Conservation (phyloP, 2,113 vertebrate genomes). For the Geococcyx californianus region DNA sequence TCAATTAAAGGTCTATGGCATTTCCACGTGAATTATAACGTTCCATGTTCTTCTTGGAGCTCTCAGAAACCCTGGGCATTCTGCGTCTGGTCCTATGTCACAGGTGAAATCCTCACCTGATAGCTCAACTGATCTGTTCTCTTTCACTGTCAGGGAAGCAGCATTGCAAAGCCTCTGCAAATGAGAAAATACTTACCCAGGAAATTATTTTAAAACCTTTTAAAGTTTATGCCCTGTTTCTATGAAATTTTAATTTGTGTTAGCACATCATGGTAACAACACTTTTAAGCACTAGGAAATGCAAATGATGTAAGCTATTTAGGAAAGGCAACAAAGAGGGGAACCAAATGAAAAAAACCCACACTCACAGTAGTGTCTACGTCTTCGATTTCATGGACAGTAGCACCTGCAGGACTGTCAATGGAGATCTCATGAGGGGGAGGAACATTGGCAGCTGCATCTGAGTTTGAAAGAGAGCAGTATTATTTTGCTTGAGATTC, state of each 20-base stretch:
- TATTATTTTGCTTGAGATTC: neutral
- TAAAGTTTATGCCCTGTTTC: neutral
- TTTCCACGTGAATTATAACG: neutral
- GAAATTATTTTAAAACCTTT: neutral
- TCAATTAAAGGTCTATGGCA: neutral
- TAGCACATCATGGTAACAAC: neutral
- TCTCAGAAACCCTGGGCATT: neutral
- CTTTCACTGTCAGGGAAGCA: neutral
- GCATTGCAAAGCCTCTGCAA: neutral
- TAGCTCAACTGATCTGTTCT: neutral
- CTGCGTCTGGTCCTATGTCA: neutral
- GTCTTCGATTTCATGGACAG: neutral
- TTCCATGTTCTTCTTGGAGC: neutral
- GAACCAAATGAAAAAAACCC: neutral
- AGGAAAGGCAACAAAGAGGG: neutral
- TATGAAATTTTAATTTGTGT: neutral
- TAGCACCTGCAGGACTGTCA: constrained; percentile 17
- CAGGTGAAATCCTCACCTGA: neutral
- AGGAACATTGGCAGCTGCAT: constrained; percentile 64
- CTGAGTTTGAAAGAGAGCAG: constrained; percentile 46
- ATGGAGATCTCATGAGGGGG: constrained; percentile 40
- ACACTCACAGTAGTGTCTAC: constrained; percentile 67
- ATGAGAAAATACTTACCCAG: neutral
- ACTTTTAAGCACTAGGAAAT: neutral
- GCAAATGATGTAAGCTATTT: neutral